Conservation (phyloP, 1,140 invertebrate genomes). For the Ladona fulva region DNA sequence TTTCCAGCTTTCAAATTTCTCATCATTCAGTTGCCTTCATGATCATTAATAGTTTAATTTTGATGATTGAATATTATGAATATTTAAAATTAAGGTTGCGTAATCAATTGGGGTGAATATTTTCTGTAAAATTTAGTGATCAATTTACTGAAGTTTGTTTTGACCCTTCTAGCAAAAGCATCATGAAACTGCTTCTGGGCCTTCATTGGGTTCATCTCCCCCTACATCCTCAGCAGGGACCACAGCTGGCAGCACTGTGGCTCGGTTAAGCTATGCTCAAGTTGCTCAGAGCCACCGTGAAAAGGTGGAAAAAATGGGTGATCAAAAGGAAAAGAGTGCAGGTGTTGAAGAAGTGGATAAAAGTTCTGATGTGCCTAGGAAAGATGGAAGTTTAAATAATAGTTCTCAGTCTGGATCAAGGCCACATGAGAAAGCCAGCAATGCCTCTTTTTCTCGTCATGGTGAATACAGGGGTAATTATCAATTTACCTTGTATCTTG, state of each 20-base stretch:
- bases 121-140: too few relatives aligned
- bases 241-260: constrained; percentile 20
- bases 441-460: constrained; percentile 9
- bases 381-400: not conserved
- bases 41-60: too few relatives aligned
- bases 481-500: too few relatives aligned
- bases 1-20: too few relatives aligned
- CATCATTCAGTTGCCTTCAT: too few relatives aligned
- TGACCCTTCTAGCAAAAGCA: not conserved
- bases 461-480: not conserved
- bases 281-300: constrained; percentile 67
- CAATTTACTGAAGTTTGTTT: not conserved
- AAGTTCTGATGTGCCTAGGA: not conserved
- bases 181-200: constrained; percentile 2
- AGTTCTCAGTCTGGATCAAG: constrained; percentile 4
- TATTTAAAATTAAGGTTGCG: too few relatives aligned
- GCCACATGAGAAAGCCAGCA: constrained; percentile 2
- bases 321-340: not conserved
- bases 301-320: constrained; percentile 20
- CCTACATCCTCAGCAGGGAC: not conserved
- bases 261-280: constrained; percentile 71
- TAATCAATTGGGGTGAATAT: too few relatives aligned
- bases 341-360: not conserved
- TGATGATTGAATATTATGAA: too few relatives aligned
- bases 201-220: constrained; percentile 18